Percentiles rank a stretch among this genome's conserved stretches.
Conservation (phyloP, 2,888 invertebrate genomes). For the Mythimna ferrago region DNA sequence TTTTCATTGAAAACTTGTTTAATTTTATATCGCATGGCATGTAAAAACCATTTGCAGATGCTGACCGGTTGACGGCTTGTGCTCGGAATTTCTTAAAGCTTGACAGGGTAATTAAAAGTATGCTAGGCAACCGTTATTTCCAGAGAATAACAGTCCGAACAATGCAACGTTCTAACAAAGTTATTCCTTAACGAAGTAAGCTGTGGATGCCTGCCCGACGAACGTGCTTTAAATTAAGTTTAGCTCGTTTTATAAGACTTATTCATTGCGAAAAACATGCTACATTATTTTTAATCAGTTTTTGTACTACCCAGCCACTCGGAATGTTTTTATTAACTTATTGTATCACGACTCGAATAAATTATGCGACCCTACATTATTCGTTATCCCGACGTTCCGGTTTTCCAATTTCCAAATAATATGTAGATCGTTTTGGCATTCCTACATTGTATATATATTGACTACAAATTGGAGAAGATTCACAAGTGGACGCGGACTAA, state of each 20-base stretch:
- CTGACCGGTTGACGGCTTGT: background rate
- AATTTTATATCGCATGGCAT: slow-evolving; percentile 2
- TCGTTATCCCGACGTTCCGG: background rate
- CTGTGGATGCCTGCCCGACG: background rate
- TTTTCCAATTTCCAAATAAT: background rate
- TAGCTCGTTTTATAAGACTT: background rate
- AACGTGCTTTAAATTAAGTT: background rate
- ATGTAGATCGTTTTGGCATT: background rate
- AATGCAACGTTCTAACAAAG: slow-evolving; percentile 4
- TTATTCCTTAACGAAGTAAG: slow-evolving; percentile 2
- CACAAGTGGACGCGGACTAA: background rate
- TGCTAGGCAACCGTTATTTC: background rate
- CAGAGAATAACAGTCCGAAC: background rate
- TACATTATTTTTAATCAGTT: slow-evolving; percentile 3
- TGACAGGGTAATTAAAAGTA: background rate
- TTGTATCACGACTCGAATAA: background rate
- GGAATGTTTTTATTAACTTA: background rate
- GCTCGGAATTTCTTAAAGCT: slow-evolving; percentile 8
- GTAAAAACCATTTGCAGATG: background rate
- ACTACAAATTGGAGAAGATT: background rate
- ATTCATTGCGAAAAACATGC: background rate
- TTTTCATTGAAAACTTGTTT: background rate
- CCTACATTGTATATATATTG: background rate
- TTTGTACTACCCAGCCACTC: background rate
- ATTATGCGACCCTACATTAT: background rate